Evolutionary conservation across 2,113 vertebrate genomes (phyloP).

Genomic region (Benitochromis conjunctus): DNA sequence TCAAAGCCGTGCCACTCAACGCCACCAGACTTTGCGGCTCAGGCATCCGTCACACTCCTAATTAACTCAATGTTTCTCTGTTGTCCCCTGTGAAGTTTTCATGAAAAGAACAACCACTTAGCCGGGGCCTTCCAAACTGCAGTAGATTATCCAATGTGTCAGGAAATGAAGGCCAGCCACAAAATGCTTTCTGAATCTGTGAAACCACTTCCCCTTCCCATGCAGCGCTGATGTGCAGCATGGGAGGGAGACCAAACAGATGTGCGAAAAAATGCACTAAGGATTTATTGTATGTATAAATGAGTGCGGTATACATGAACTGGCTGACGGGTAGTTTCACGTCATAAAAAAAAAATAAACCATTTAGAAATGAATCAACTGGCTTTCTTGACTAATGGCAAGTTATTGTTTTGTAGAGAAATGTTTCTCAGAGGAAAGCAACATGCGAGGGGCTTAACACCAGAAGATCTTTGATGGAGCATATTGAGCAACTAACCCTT

Average conservation of each 20-base stretch:
- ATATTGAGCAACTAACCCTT: neutral
- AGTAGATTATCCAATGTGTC: conserved; percentile 58
- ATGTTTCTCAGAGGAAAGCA: neutral
- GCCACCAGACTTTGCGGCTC: conserved; percentile 59
- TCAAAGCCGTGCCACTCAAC: conserved; percentile 65
- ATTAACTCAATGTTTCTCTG: conserved; percentile 64
- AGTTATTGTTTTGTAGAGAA: neutral
- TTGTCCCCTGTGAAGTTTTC: conserved; percentile 63
- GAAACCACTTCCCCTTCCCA: conserved; percentile 34
- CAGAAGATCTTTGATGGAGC: neutral
- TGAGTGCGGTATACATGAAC: neutral
- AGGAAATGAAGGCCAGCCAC: conserved; percentile 55
- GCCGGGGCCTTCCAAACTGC: conserved; percentile 36
- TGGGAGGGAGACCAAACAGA: neutral
- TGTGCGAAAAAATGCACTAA: neutral
- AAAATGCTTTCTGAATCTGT: conserved; percentile 38
- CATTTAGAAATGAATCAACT: neutral
- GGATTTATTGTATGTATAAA: neutral
- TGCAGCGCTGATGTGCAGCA: neutral
- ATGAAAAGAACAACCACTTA: conserved; percentile 52
- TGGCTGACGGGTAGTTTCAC: neutral
- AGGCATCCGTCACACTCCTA: conserved; percentile 66
- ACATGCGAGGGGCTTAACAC: neutral
- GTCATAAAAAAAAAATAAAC: neutral
- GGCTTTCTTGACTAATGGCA: neutral